These are phyloP conservation scores for Agraylea sexmaculata DNA, from an alignment of 1,140 invertebrate species.

Conservation along the genomic window DNA sequence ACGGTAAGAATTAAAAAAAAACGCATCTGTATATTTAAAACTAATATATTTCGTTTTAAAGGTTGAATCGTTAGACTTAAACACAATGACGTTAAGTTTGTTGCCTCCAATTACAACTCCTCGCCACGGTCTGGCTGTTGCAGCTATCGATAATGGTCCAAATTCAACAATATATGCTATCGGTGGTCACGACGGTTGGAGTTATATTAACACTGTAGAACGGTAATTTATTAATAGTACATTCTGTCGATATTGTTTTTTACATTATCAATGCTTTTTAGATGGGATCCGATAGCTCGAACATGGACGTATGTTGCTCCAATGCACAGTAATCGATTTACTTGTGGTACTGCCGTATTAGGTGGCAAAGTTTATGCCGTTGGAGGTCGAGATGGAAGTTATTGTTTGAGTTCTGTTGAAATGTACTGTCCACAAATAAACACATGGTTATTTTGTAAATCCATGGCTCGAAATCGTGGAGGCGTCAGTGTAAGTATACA, in stretches of 20 bases:
- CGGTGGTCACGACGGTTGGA: conserved; percentile 92
- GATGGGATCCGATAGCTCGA: conserved; percentile 76
- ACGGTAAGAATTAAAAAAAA: conserved; percentile 39
- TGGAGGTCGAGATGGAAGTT: conserved; percentile 84
- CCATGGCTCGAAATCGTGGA: conserved; percentile 79
- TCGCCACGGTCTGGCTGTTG: conserved; percentile 80
- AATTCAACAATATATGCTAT: conserved; percentile 85
- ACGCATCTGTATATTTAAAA: neutral
- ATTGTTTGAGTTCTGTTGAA: conserved; percentile 84
- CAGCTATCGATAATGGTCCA: conserved; percentile 54
- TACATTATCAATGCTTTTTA: conserved; percentile 21
- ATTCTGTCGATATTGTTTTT: neutral
- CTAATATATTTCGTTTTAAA: conserved; percentile 13
- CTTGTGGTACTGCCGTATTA: conserved; percentile 80
- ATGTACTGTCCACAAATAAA: conserved; percentile 86
- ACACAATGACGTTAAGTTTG: conserved; percentile 63
- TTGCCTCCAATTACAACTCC: conserved; percentile 86
- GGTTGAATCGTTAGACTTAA: conserved; percentile 73
- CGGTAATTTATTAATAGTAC: conserved; percentile 31
- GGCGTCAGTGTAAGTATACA: conserved; percentile 62
- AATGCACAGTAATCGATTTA: conserved; percentile 77
- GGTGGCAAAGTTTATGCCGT: conserved; percentile 81
- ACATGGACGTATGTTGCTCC: conserved; percentile 81
- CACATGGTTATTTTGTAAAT: conserved; percentile 76
- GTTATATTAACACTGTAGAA: conserved; percentile 86